Evolutionary conservation across 2,888 invertebrate genomes (phyloP).

Genomic region (Actias luna): DNA sequence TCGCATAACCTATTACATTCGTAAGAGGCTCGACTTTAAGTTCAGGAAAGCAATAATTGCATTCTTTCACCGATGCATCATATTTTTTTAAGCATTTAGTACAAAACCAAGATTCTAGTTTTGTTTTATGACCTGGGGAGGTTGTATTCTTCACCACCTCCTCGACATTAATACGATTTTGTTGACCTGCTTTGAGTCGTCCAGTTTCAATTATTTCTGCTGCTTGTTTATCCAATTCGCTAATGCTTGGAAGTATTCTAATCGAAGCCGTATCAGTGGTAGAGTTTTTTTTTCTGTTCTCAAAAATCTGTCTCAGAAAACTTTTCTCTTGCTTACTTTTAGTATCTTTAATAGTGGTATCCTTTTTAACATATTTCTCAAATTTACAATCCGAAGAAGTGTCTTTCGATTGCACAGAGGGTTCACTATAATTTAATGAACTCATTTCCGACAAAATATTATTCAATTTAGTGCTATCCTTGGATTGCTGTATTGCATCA

Average conservation of each 20-base stretch:
- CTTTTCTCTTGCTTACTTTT: conserved; percentile 76
- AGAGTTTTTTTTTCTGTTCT: conserved; percentile 67
- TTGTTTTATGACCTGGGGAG: neutral
- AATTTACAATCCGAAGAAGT: conserved; percentile 40
- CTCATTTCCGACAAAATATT: conserved; percentile 40
- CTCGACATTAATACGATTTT: conserved; percentile 27
- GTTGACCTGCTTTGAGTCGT: conserved; percentile 50
- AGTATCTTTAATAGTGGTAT: conserved; percentile 42
- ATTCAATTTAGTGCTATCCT: conserved; percentile 19
- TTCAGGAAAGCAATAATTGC: conserved; percentile 49
- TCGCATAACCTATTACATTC: conserved; percentile 24
- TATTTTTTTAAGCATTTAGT: conserved; percentile 64
- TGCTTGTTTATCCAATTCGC: conserved; percentile 90
- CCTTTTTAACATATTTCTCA: conserved; percentile 56
- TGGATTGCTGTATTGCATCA: conserved; percentile 31
- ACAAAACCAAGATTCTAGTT: conserved; percentile 56
- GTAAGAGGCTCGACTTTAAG: conserved; percentile 21
- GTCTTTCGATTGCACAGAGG: conserved; percentile 23
- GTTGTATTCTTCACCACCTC: neutral
- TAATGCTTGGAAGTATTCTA: conserved; percentile 87
- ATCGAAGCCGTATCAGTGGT: conserved; percentile 59
- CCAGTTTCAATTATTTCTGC: conserved; percentile 85
- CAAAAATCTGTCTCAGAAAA: conserved; percentile 78
- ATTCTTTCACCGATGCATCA: conserved; percentile 52
- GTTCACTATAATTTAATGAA: conserved; percentile 13